phyloP scores from a whole-genome alignment of 1,140 invertebrate genomes.

The Diuraphis noxia region DNA sequence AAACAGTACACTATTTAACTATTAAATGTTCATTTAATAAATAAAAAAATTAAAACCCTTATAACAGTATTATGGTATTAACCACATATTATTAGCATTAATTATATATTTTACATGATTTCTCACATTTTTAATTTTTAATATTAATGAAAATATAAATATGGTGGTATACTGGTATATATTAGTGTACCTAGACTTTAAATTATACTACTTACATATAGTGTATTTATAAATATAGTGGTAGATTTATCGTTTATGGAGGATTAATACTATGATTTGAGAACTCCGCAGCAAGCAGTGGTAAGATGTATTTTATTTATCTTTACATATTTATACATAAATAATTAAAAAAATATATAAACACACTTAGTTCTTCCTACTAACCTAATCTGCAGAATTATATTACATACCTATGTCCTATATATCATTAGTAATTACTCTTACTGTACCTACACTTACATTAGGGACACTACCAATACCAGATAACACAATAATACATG shows the following conservation, averaged over 20 bases:
- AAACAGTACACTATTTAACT: not conserved
- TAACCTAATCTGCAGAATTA: not conserved
- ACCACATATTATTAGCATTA: not conserved
- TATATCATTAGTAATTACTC: too few relatives aligned
- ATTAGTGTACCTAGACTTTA: too few relatives aligned
- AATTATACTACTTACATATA: too few relatives aligned
- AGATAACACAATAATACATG: too few relatives aligned
- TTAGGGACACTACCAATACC: not conserved
- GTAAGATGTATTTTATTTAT: not conserved
- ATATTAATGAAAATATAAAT: too few relatives aligned
- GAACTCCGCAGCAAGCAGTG: not conserved
- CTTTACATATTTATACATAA: not conserved
- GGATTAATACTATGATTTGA: not conserved
- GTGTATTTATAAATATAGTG: too few relatives aligned
- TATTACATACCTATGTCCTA: not conserved
- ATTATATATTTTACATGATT: not conserved
- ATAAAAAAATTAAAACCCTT: too few relatives aligned
- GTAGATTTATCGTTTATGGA: too few relatives aligned
- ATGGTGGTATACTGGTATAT: too few relatives aligned
- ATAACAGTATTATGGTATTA: not conserved
- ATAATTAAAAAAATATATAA: not conserved
- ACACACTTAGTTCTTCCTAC: not conserved
- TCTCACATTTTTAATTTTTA: too few relatives aligned
- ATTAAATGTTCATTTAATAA: too few relatives aligned
- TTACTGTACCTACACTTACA: not conserved